phyloP scores from a whole-genome alignment of 2,797 vertebrate species.

The Ctenopoma kingsleyae region DNA sequence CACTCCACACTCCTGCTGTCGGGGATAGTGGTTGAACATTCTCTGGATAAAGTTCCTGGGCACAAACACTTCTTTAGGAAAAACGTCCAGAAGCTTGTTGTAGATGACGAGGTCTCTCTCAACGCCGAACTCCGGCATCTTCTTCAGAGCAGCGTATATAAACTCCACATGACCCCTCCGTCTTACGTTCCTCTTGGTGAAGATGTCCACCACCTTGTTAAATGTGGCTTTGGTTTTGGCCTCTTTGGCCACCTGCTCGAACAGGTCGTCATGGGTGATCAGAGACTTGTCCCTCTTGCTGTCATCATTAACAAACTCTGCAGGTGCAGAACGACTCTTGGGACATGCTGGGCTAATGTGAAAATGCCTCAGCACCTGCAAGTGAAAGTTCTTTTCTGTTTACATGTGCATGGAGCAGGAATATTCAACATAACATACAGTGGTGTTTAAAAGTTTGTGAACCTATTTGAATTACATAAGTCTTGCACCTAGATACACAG shows the following conservation, averaged over 20 bases:
- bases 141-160: conserved; percentile 90
- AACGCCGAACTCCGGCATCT: conserved; percentile 90
- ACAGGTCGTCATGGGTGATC: conserved; percentile 75
- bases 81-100: conserved; percentile 91
- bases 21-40: conserved; percentile 91
- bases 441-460: too few species aligned
- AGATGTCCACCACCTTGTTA: conserved; percentile 81
- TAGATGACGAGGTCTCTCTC: conserved; percentile 87
- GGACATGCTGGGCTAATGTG: conserved; percentile 50
- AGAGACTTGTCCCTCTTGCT: conserved; percentile 45
- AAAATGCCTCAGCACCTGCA: conserved; percentile 67
- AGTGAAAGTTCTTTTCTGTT: background rate
- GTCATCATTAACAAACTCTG: conserved; percentile 25
- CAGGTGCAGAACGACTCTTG: conserved; percentile 40
- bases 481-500: too few species aligned
- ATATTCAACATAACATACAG: background rate
- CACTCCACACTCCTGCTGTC: conserved; percentile 92
- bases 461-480: too few species aligned
- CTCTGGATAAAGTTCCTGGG: conserved; percentile 87
- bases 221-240: conserved; percentile 84
- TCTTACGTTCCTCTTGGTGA: conserved; percentile 79
- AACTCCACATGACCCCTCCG: conserved; percentile 92
- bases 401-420: background rate
- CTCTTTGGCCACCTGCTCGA: conserved; percentile 68
- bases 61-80: conserved; percentile 93